A percentile compares a stretch with the other conserved stretches of the same genome.
These are phyloP conservation scores for Hypolimnas misippus DNA, from an alignment of 2,888 invertebrate species.

Conservation along the genomic window DNA sequence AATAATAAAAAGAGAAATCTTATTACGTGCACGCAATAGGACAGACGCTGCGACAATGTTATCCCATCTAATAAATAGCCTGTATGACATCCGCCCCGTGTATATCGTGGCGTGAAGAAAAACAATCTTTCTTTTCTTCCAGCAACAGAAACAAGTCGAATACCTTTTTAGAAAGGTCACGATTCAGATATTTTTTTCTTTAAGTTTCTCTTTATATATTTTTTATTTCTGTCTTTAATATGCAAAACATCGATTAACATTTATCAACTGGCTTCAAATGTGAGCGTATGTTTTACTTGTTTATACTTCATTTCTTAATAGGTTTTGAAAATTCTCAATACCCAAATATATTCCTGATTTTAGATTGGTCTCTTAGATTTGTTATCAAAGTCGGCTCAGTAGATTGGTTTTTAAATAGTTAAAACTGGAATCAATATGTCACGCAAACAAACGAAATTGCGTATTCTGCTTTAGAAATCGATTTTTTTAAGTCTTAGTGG, in stretches of 20 bases:
- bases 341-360: no score
- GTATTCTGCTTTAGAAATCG: no score
- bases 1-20: conserved; percentile 74
- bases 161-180: conserved; percentile 70
- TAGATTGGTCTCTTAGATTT: no score
- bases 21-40: conserved; percentile 66
- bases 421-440: no score
- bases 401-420: no score
- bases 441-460: no score
- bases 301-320: no score
- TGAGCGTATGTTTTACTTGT: no score
- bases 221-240: conserved; percentile 53
- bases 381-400: no score
- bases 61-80: conserved; percentile 78
- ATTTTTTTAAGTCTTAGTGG: no score
- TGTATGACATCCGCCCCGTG: conserved; percentile 67
- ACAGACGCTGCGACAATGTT: conserved; percentile 71
- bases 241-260: conserved; percentile 37
- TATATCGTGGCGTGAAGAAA: conserved; percentile 65
- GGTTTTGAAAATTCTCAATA: no score
- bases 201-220: conserved; percentile 56
- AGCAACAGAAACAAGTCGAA: conserved; percentile 70
- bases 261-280: no score
- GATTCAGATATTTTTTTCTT: conserved; percentile 56
- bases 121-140: conserved; percentile 73